Conservation (phyloP, 2,797 vertebrate species). For the Apogon hyalosoma region DNA sequence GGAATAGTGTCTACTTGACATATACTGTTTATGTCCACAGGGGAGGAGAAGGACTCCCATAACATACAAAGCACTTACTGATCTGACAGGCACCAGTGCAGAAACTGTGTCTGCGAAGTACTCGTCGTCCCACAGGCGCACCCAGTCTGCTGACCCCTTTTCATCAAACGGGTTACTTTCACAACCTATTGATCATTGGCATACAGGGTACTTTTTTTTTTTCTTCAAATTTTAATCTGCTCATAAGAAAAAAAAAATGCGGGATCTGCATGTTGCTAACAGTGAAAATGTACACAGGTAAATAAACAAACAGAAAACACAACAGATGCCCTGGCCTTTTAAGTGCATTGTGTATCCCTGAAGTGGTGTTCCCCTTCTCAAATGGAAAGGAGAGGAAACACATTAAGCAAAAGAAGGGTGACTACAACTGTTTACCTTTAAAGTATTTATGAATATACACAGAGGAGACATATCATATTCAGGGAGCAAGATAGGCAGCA, state of each 20-base stretch:
- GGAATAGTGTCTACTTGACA: constrained; percentile 40
- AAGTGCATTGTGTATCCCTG: constrained; percentile 72
- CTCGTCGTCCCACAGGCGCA: constrained; percentile 22
- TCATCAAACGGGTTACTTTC: constrained; percentile 27
- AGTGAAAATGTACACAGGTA: constrained; percentile 37
- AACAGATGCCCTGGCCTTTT: constrained; percentile 36
- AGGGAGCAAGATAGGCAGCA: background rate
- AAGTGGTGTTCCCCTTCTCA: constrained; percentile 58
- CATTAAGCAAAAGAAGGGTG: constrained; percentile 5
- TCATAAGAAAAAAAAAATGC: constrained; percentile 7
- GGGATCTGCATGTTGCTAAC: constrained; percentile 26
- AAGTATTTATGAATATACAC: constrained; percentile 34
- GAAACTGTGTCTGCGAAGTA: constrained; percentile 38
- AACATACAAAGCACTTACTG: constrained; percentile 47
- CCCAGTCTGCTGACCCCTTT: constrained; percentile 20
- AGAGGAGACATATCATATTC: constrained; percentile 1
- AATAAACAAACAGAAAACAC: constrained; percentile 40
- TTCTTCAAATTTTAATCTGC: constrained; percentile 22
- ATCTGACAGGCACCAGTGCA: constrained; percentile 18
- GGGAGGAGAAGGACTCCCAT: constrained; percentile 18
- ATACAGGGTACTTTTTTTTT: constrained; percentile 6
- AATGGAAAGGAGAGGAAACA: constrained; percentile 21
- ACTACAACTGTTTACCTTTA: constrained; percentile 16
- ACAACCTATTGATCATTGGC: constrained; percentile 34
- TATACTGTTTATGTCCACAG: constrained; percentile 40